phyloP scores from a whole-genome alignment of 2,797 vertebrate genomes.

The Schizopygopsis malacanthus region DNA sequence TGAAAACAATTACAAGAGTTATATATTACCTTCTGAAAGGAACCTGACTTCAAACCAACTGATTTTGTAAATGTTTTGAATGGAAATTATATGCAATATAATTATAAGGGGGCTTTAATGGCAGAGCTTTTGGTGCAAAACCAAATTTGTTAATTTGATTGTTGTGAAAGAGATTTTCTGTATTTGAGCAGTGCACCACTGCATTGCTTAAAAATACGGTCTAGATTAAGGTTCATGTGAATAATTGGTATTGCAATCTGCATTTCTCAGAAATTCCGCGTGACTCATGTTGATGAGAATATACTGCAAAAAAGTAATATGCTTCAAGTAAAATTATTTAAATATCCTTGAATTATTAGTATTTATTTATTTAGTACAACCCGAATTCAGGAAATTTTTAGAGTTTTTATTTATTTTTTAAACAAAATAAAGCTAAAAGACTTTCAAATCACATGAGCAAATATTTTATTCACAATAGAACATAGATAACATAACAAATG shows the following conservation, averaged over 20 bases:
- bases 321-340: too few relatives aligned
- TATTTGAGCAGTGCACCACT: neutral
- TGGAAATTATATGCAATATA: neutral
- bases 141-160: neutral
- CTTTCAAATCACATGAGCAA: too few relatives aligned
- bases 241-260: neutral
- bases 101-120: neutral
- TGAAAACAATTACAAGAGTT: constrained; percentile 22
- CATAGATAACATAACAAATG: too few relatives aligned
- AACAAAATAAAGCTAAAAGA: too few relatives aligned
- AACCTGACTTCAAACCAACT: constrained; percentile 41
- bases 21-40: constrained; percentile 20
- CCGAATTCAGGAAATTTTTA: too few relatives aligned
- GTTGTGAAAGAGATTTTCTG: neutral
- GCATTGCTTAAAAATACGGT: neutral
- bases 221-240: neutral
- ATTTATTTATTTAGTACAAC: too few relatives aligned
- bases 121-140: neutral
- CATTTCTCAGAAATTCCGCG: neutral
- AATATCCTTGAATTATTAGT: too few relatives aligned
- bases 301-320: neutral
- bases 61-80: constrained; percentile 36
- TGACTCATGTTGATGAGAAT: neutral
- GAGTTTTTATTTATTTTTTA: too few relatives aligned
- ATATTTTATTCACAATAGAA: too few relatives aligned